These are phyloP conservation scores for Drosophila sproati DNA, from an alignment of 1,140 invertebrate genomes.

Conservation along the genomic window DNA sequence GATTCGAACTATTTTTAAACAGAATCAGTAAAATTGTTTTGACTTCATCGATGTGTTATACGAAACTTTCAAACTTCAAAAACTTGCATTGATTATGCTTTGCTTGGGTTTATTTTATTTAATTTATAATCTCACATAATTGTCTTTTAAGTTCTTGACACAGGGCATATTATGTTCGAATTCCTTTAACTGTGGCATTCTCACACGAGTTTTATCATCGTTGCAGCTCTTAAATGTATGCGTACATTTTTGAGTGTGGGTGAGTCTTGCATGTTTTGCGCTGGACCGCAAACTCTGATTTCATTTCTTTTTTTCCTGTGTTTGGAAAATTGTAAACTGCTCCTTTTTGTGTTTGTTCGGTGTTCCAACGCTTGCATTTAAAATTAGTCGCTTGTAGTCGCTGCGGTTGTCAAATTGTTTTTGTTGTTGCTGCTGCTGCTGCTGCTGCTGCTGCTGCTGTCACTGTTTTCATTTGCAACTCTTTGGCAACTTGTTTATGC, in stretches of 20 bases:
- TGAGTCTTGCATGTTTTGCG: slow-evolving; percentile 56
- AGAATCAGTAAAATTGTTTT: background rate
- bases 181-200: background rate
- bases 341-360: slow-evolving; percentile 50
- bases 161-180: slow-evolving; percentile 10
- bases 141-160: background rate
- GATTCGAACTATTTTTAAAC: background rate
- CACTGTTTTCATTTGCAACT: slow-evolving; percentile 56
- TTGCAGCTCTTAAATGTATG: slow-evolving; percentile 18
- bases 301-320: slow-evolving; percentile 54
- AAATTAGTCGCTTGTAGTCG: slow-evolving; percentile 77
- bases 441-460: slow-evolving; percentile 31
- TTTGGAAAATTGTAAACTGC: slow-evolving; percentile 56
- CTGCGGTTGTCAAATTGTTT: slow-evolving; percentile 65
- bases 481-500: slow-evolving; percentile 54
- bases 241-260: slow-evolving; percentile 16
- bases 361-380: slow-evolving; percentile 59
- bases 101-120: background rate
- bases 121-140: background rate
- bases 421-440: slow-evolving; percentile 32
- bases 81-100: background rate
- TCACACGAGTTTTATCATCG: slow-evolving; percentile 28
- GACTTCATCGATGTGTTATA: background rate
- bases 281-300: slow-evolving; percentile 70
- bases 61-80: background rate